phyloP scores from a whole-genome alignment of 2,797 vertebrate genomes.

The Benthosema pterotum region DNA sequence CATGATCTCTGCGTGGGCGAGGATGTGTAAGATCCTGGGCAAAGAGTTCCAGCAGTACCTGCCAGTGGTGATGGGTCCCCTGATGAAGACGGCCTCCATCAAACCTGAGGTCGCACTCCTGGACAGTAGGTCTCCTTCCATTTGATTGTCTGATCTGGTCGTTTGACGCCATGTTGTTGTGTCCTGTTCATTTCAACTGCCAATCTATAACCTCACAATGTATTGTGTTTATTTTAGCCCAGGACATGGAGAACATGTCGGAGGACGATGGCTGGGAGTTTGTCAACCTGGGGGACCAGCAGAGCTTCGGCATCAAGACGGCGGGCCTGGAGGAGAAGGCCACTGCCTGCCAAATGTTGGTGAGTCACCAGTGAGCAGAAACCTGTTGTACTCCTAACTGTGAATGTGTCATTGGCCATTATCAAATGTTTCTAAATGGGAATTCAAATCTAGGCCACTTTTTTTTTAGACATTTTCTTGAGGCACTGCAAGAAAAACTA shows the following conservation, averaged over 20 bases:
- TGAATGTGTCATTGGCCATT: not conserved
- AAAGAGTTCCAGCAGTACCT: slow-evolving; percentile 99
- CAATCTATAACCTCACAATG: no score
- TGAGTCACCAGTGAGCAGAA: slow-evolving; percentile 58
- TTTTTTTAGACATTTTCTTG: no score
- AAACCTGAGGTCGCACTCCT: slow-evolving; percentile 98
- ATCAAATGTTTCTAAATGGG: no score
- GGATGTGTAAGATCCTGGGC: slow-evolving; percentile 99
- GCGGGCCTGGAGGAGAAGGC: slow-evolving; percentile 98
- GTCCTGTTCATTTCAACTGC: no score
- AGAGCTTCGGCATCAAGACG: slow-evolving; percentile 99
- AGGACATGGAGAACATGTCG: slow-evolving; percentile 99
- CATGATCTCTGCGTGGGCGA: slow-evolving; percentile 99
- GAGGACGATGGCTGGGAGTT: slow-evolving; percentile 99
- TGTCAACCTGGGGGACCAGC: slow-evolving; percentile 97
- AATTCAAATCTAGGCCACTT: no score
- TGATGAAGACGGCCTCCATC: slow-evolving; percentile 99
- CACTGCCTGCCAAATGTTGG: slow-evolving; percentile 99
- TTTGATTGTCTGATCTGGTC: not conserved
- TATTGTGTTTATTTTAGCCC: slow-evolving; percentile 76
- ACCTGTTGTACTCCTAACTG: no score
- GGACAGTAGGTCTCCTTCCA: slow-evolving; percentile 86
- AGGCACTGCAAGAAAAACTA: no score
- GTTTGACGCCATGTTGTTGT: not conserved
- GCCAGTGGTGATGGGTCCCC: slow-evolving; percentile 97